Percentiles rank a stretch among this genome's conserved stretches.
Evolutionary conservation across 2,888 invertebrate species (phyloP).

Genomic region (Quadriops clusia): DNA sequence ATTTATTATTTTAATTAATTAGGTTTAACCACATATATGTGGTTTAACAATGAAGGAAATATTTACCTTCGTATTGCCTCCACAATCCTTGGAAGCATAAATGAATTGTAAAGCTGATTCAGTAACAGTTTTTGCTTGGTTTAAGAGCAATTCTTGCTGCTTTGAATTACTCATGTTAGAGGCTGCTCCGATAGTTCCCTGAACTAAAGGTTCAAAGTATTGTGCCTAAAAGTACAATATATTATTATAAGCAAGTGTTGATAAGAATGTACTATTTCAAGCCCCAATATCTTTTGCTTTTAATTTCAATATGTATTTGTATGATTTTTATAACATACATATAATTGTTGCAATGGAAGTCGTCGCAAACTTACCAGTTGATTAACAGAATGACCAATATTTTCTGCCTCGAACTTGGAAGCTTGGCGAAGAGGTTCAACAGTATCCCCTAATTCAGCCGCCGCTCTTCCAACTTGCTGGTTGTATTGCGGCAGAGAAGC

Average conservation of each 20-base stretch:
- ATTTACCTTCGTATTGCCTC: constrained; percentile 78
- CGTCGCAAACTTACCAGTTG: constrained; percentile 54
- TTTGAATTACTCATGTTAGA: constrained; percentile 81
- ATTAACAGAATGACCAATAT: constrained; percentile 77
- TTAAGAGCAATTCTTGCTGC: constrained; percentile 75
- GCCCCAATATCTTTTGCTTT: not conserved
- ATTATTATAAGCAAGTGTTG: too few relatives aligned
- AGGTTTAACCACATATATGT: too few relatives aligned
- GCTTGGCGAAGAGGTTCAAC: constrained; percentile 76
- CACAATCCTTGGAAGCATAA: constrained; percentile 74
- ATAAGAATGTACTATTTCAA: constrained; percentile 1
- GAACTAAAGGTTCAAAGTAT: constrained; percentile 78
- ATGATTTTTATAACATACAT: not conserved
- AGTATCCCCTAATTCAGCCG: constrained; percentile 70
- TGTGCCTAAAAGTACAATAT: constrained; percentile 46
- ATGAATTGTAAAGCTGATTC: constrained; percentile 85
- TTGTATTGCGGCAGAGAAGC: constrained; percentile 40
- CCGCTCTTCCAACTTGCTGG: constrained; percentile 44
- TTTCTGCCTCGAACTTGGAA: constrained; percentile 84
- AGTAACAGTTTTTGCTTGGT: constrained; percentile 87
- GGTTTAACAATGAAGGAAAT: too few relatives aligned
- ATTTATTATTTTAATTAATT: too few relatives aligned
- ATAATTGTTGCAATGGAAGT: constrained; percentile 2
- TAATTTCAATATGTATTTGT: not conserved
- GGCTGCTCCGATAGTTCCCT: constrained; percentile 74